Evolutionary conservation across 2,113 vertebrate genomes (phyloP).

Genomic region (Nibea albiflora): DNA sequence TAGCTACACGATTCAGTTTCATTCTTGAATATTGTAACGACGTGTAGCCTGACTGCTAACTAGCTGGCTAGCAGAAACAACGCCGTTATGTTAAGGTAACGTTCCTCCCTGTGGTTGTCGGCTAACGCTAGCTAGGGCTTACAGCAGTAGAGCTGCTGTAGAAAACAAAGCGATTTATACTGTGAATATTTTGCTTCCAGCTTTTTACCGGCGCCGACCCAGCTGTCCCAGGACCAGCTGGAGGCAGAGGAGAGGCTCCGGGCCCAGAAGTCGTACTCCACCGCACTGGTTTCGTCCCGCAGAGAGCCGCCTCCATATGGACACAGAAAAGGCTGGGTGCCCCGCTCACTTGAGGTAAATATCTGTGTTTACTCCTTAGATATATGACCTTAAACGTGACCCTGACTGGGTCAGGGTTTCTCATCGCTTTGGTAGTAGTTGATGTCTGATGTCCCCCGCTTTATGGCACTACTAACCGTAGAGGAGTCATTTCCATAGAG

Average conservation of each 20-base stretch:
- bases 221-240: slow-evolving; percentile 97
- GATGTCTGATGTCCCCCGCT: neutral
- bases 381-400: neutral
- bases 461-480: neutral
- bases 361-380: neutral
- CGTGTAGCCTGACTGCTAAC: neutral
- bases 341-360: slow-evolving; percentile 89
- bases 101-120: neutral
- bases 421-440: neutral
- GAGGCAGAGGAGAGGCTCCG: slow-evolving; percentile 93
- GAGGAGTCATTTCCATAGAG: neutral
- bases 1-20: fast-evolving
- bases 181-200: slow-evolving; percentile 71
- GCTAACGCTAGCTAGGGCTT: slow-evolving; percentile 20
- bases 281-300: slow-evolving; percentile 91
- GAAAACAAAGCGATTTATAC: neutral
- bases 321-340: slow-evolving; percentile 94
- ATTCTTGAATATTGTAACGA: fast-evolving
- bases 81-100: no score
- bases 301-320: slow-evolving; percentile 93
- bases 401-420: neutral
- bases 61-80: neutral
- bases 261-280: slow-evolving; percentile 91
- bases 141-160: neutral
- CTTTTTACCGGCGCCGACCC: slow-evolving; percentile 95